phyloP scores from a whole-genome alignment of 2,797 vertebrate genomes.

The Pangasius macronema region DNA sequence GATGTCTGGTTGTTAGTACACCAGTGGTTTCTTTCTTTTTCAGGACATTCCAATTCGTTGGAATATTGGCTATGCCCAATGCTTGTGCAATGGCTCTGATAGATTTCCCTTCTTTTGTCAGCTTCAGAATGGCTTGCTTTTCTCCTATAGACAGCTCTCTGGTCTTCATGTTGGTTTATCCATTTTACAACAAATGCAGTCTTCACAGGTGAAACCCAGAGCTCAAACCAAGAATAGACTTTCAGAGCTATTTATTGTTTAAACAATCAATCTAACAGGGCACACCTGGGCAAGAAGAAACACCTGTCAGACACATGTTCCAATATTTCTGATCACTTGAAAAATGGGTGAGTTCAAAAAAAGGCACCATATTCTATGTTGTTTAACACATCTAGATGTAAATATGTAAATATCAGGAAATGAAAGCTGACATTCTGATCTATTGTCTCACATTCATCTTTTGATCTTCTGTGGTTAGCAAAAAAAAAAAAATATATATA shows the following conservation, averaged over 20 bases:
- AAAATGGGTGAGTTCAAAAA: neutral
- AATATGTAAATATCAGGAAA: neutral
- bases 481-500: neutral
- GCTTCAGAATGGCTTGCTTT: neutral
- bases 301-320: neutral
- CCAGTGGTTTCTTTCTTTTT: neutral
- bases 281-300: neutral
- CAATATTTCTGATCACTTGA: neutral
- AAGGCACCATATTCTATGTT: neutral
- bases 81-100: too few relatives aligned
- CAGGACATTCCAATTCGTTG: neutral
- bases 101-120: neutral
- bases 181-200: neutral
- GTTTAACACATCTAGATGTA: neutral
- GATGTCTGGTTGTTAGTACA: neutral
- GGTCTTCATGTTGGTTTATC: too few relatives aligned
- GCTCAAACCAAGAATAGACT: neutral
- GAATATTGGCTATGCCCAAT: neutral
- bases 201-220: neutral
- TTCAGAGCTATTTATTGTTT: neutral
- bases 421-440: neutral
- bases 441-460: neutral
- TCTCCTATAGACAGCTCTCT: neutral
- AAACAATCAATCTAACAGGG: neutral
- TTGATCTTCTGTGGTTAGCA: neutral